A percentile compares a stretch with the other conserved stretches of the same genome.
These are phyloP conservation scores for Synergus japonicus DNA, from an alignment of 2,888 invertebrate genomes.

Conservation along the genomic window DNA sequence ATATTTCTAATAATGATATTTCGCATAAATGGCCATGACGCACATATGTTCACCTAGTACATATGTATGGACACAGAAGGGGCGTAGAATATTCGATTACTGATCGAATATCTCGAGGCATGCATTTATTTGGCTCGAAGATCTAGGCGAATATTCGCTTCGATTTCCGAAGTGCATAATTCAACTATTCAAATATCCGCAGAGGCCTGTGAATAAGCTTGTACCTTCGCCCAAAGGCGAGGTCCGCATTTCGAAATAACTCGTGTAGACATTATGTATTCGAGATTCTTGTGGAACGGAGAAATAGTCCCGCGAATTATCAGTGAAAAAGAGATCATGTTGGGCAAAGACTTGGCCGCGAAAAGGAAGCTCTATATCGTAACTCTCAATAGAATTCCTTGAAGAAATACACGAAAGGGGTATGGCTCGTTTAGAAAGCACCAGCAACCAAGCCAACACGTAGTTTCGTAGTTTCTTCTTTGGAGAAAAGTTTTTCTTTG, in stretches of 20 bases:
- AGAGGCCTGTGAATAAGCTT: slow-evolving; percentile 26
- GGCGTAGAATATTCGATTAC: slow-evolving; percentile 25
- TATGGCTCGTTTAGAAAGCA: background rate
- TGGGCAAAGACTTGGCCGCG: background rate
- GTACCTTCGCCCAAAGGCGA: slow-evolving; percentile 27
- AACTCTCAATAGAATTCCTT: slow-evolving; percentile 31
- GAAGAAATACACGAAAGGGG: slow-evolving; percentile 1
- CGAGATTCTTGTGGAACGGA: background rate
- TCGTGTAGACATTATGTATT: slow-evolving; percentile 23
- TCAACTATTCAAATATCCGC: slow-evolving; percentile 37
- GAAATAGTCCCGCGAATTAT: background rate
- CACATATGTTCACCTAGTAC: slow-evolving; percentile 21
- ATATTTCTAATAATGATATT: slow-evolving; percentile 27
- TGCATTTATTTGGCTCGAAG: slow-evolving; percentile 38
- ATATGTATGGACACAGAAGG: slow-evolving; percentile 31
- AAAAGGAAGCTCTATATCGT: background rate
- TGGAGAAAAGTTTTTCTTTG: background rate
- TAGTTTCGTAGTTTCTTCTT: background rate
- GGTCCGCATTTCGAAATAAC: slow-evolving; percentile 12
- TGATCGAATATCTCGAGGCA: slow-evolving; percentile 36
- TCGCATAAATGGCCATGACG: slow-evolving; percentile 4
- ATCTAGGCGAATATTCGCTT: slow-evolving; percentile 30
- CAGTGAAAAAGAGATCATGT: slow-evolving; percentile 26
- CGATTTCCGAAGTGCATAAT: slow-evolving; percentile 40
- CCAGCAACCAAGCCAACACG: background rate